These are phyloP conservation scores for Ianthella basta DNA, from an alignment of 37 sponge, comb jelly and placozoan species.

Conservation along the genomic window DNA sequence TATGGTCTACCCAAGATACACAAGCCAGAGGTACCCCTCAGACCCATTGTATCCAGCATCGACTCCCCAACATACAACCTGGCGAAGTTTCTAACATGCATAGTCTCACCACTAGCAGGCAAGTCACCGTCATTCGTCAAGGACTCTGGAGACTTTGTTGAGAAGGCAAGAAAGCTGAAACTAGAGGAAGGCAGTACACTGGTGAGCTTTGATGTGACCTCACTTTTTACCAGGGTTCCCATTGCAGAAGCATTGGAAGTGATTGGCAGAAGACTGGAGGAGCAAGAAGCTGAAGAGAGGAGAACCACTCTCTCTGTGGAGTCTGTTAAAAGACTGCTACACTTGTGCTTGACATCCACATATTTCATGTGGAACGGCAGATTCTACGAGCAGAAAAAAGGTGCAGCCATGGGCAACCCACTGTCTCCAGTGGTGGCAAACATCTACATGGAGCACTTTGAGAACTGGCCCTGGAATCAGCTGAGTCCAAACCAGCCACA, in stretches of 20 bases:
- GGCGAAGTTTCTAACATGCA: slow-evolving; percentile 7
- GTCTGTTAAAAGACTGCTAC: background rate
- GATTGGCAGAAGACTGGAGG: background rate
- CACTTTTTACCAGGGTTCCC: slow-evolving; percentile 5
- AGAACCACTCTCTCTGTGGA: background rate
- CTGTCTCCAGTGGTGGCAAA: slow-evolving; percentile 31
- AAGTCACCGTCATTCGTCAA: background rate
- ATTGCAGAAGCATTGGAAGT: slow-evolving; percentile 21
- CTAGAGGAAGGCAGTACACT: background rate
- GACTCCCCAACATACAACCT: slow-evolving; percentile 20
- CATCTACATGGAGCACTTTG: slow-evolving; percentile 34
- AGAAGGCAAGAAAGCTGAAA: background rate
- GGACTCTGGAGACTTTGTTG: slow-evolving; percentile 21
- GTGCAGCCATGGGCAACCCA: slow-evolving; percentile 25
- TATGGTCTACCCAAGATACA: slow-evolving; percentile 18
- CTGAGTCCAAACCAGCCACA: background rate
- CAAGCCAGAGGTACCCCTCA: background rate
- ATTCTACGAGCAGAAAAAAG: slow-evolving; percentile 14
- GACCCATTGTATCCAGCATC: slow-evolving; percentile 23
- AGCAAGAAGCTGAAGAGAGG: background rate
- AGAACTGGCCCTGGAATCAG: background rate
- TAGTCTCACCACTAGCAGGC: slow-evolving; percentile 5
- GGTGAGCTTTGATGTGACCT: slow-evolving; percentile 24
- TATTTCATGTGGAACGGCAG: slow-evolving; percentile 3
- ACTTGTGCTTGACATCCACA: slow-evolving; percentile 1